phyloP scores from a whole-genome alignment of 2,888 invertebrate species.

The Euphydryas editha region DNA sequence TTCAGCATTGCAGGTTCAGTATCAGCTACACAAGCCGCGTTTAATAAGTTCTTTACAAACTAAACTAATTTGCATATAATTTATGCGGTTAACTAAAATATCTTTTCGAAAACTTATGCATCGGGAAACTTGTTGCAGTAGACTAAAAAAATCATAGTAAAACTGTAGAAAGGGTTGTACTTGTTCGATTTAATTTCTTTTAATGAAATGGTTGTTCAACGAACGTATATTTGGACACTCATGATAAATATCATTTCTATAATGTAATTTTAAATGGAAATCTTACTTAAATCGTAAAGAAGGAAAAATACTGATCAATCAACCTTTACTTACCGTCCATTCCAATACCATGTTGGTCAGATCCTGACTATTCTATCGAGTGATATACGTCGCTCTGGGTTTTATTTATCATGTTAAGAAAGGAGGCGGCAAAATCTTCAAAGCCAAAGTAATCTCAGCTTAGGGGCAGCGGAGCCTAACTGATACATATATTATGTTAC shows the following conservation, averaged over 20 bases:
- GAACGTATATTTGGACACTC: too few species aligned
- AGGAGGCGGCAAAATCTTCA: conserved; percentile 10
- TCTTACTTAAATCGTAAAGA: background rate
- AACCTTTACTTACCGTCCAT: background rate
- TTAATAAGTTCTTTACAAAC: background rate
- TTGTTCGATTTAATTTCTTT: background rate
- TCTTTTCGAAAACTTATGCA: background rate
- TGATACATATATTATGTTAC: conserved; percentile 16
- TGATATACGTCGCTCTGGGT: background rate
- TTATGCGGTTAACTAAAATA: background rate
- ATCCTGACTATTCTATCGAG: background rate
- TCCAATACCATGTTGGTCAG: background rate
- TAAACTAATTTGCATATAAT: background rate
- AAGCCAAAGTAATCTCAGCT: conserved; percentile 18
- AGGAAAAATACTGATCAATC: background rate
- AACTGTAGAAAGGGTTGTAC: background rate
- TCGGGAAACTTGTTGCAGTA: background rate
- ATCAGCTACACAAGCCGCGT: background rate
- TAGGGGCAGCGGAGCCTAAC: conserved; percentile 6
- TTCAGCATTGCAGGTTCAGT: background rate
- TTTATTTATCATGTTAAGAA: background rate
- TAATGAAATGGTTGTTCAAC: background rate
- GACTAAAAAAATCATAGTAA: background rate
- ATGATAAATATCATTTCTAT: too few species aligned
- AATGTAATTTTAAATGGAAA: too few species aligned